phyloP scores from a whole-genome alignment of 1,140 invertebrate species.

The Varroa destructor region DNA sequence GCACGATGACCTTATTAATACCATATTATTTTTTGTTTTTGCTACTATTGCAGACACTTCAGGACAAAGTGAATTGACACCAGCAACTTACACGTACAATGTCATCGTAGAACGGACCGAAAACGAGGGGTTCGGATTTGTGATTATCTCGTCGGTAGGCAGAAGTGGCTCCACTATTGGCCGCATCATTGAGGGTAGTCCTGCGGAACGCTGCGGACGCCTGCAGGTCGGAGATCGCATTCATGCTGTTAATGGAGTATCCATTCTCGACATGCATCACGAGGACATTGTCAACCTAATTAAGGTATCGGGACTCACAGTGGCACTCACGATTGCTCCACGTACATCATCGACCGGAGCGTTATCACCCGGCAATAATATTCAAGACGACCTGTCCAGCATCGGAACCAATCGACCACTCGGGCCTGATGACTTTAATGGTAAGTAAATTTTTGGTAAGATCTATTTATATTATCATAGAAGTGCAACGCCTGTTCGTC shows the following conservation, averaged over 20 bases:
- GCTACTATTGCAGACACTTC: constrained; percentile 32
- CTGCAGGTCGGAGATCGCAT: constrained; percentile 89
- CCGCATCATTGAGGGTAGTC: constrained; percentile 81
- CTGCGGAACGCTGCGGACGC: constrained; percentile 75
- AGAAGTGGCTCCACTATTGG: constrained; percentile 84
- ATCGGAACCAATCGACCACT: constrained; percentile 16
- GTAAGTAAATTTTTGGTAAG: not conserved
- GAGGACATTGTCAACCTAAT: constrained; percentile 85
- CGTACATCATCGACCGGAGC: constrained; percentile 34
- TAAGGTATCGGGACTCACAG: constrained; percentile 79
- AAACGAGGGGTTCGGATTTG: constrained; percentile 95
- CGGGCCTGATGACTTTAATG: constrained; percentile 19
- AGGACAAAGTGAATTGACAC: constrained; percentile 30
- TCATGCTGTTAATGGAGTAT: constrained; percentile 80
- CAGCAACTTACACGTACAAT: constrained; percentile 52
- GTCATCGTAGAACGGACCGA: constrained; percentile 75
- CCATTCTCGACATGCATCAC: constrained; percentile 80
- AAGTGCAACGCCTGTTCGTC: not conserved
- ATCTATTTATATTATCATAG: constrained; percentile 12
- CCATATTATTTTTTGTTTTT: constrained; percentile 3
- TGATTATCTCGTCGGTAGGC: constrained; percentile 91
- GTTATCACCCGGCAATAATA: not conserved
- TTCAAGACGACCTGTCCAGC: constrained; percentile 24
- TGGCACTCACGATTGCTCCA: constrained; percentile 72
- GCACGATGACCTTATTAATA: too few relatives aligned